Evolutionary conservation across 2,888 invertebrate genomes (phyloP).

Genomic region (Beris chalybata): DNA sequence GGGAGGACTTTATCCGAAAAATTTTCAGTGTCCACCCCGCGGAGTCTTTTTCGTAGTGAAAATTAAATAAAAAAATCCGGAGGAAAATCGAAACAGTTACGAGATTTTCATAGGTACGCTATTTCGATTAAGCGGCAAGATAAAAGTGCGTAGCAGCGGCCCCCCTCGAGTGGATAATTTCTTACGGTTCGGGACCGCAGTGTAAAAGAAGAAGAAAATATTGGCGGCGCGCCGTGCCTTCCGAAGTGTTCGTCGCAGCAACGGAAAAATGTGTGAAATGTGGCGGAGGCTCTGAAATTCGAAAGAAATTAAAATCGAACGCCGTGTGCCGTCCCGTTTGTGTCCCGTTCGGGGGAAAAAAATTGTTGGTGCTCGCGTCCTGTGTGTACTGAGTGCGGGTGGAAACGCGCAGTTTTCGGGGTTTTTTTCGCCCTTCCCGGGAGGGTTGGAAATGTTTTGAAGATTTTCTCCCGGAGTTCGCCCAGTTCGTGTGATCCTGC

Average conservation of each 20-base stretch:
- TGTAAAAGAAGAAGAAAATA: too few species aligned
- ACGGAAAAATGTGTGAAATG: conserved; percentile 12
- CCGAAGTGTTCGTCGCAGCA: conserved; percentile 3
- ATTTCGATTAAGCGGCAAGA: too few species aligned
- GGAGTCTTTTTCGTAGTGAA: conserved; percentile 13
- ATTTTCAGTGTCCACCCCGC: conserved; percentile 22
- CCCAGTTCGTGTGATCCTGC: conserved; percentile 1
- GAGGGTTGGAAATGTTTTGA: conserved; percentile 10
- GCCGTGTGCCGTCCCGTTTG: not conserved
- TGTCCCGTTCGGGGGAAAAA: not conserved
- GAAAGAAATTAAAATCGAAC: not conserved
- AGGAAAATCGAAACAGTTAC: too few species aligned
- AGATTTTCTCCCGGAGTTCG: conserved; percentile 1
- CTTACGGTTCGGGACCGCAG: too few species aligned
- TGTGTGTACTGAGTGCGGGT: too few species aligned
- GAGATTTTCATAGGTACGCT: too few species aligned
- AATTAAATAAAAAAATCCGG: conserved; percentile 4
- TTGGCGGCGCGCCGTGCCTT: conserved; percentile 17
- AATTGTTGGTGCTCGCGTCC: not conserved
- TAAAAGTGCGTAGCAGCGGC: too few species aligned
- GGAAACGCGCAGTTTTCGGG: not conserved
- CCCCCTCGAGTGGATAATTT: too few species aligned
- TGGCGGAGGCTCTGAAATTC: not conserved
- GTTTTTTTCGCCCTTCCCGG: not conserved
- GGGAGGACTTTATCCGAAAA: conserved; percentile 32